Evolutionary conservation across 1,140 invertebrate genomes (phyloP).

Genomic region (Calliphora vicina): DNA sequence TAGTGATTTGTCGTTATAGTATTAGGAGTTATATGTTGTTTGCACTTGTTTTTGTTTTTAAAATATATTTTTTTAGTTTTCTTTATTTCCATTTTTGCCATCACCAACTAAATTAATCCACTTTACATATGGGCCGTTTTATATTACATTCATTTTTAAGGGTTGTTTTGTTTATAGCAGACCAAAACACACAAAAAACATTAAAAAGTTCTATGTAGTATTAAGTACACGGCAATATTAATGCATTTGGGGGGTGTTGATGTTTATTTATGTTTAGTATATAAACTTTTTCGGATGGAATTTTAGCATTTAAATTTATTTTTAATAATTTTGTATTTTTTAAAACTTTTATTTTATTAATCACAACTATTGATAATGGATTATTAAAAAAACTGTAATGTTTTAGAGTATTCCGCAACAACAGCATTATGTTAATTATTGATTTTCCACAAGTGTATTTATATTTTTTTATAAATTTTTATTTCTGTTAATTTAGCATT

Average conservation of each 20-base stretch:
- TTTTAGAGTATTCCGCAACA: background rate
- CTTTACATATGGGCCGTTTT: background rate
- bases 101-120: background rate
- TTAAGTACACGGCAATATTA: background rate
- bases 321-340: background rate
- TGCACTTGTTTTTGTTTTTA: background rate
- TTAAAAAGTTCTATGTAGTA: background rate
- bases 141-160: background rate
- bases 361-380: background rate
- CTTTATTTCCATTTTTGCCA: background rate
- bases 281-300: background rate
- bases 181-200: background rate
- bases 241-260: background rate
- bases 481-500: background rate
- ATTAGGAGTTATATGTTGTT: slow-evolving; percentile 41
- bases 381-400: too few relatives aligned
- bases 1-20: slow-evolving; percentile 57
- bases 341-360: background rate
- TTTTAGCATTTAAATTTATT: background rate
- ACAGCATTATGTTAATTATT: background rate
- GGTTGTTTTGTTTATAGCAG: background rate
- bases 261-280: background rate
- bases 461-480: background rate
- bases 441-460: background rate
- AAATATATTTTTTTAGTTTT: too few relatives aligned